phyloP scores from a whole-genome alignment of 2,888 invertebrate species.

The Sturmia bella region DNA sequence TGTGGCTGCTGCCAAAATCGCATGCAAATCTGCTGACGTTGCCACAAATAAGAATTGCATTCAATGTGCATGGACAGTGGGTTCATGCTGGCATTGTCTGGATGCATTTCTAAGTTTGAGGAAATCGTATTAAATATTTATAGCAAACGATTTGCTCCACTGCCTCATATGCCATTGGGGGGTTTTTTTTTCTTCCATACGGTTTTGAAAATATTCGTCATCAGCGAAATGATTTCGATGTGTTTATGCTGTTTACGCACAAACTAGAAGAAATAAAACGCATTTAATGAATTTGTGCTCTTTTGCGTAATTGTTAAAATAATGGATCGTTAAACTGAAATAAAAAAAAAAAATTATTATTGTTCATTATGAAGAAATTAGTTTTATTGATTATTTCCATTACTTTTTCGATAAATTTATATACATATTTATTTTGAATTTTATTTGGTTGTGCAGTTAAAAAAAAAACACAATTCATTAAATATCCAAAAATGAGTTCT shows the following conservation, averaged over 20 bases:
- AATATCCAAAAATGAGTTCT: too few relatives aligned
- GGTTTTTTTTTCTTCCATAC: neutral
- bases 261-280: slow-evolving; percentile 9
- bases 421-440: too few relatives aligned
- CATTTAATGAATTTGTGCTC: slow-evolving; percentile 22
- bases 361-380: neutral
- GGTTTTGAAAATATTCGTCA: neutral
- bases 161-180: too few relatives aligned
- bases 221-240: neutral
- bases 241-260: slow-evolving; percentile 34
- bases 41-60: neutral
- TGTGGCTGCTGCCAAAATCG: neutral
- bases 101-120: too few relatives aligned
- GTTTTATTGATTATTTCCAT: slow-evolving; percentile 6
- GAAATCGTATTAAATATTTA: too few relatives aligned
- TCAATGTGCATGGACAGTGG: neutral
- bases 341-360: slow-evolving; percentile 1
- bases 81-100: too few relatives aligned
- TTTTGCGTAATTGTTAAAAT: slow-evolving; percentile 11
- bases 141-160: neutral
- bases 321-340: slow-evolving; percentile 16
- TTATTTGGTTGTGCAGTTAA: too few relatives aligned
- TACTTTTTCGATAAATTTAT: too few relatives aligned
- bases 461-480: too few relatives aligned
- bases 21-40: slow-evolving; percentile 18